Base-by-base conservation (phyloP, 2,888 invertebrate species). In the Vanessa cardui region DNA sequence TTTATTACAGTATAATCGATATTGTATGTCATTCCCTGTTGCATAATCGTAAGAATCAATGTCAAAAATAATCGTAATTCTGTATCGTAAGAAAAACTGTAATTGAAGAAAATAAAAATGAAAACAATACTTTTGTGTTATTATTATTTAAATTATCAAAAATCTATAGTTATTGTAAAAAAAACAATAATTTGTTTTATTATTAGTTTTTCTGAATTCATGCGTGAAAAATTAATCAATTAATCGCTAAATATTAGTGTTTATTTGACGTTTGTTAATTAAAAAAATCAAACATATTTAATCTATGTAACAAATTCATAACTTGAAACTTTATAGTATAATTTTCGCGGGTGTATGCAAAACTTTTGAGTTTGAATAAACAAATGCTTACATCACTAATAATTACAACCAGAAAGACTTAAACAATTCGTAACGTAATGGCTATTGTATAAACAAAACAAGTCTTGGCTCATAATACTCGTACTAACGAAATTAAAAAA, bases 271-370 rank as follows among this genome's bases (percentile, higher is more conserved):
- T 39, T 4, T 39, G 33, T 39, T 9, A 7, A 39, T 9, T 9
- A 1, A 39, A 9, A 39, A 39, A 39, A n/a, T 47, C 7, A 2
- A 47, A 47, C 2, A 61, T 44, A 58, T 21, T 33, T 64, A 58
- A 39, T 63, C 63, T 63, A 46, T 54, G 6, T 12, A 39, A 39
- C 12, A 39, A 39, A 39, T 0, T 39, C 12, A 26, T 26, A 26
- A 26, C 26, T 26, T 26, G 26, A 26, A 26, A 26, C 26, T 26
- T 26, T 5, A 5, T 26, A 5, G 26, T 26, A 26, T 26, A 39
- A 12, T n/a, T 65, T 60, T 54, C 52, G 65, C 65, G 65, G 65
- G 65, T 65, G 33, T 46, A 20, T 52, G 59, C 46, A 65, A 46
- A 45, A 33, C 4, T 61, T 45, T 61, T 31, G 45, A 58, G 12